phyloP scores from a whole-genome alignment of 2,113 vertebrate species.

The Heterotis niloticus region DNA sequence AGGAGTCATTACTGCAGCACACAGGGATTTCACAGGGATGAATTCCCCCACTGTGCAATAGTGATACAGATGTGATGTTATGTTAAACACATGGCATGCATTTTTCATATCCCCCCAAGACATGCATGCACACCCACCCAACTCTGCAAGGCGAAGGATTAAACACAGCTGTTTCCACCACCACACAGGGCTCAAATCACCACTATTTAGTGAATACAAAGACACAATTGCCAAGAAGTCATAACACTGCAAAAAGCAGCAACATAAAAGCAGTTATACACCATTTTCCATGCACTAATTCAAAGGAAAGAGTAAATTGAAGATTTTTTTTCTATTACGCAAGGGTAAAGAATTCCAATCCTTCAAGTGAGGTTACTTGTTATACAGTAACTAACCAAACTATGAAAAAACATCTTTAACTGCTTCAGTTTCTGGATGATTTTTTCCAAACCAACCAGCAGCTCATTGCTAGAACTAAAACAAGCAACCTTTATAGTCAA shows the following conservation, averaged over 20 bases:
- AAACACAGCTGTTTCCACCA: background rate
- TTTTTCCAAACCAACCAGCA: too few species aligned
- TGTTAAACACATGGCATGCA: constrained; percentile 6
- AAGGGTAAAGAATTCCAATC: too few species aligned
- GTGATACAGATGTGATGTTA: background rate
- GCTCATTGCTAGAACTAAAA: too few species aligned
- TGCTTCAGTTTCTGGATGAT: too few species aligned
- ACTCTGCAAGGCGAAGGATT: background rate
- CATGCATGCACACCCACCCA: background rate
- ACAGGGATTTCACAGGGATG: background rate
- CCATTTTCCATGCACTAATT: too few species aligned
- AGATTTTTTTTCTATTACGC: too few species aligned
- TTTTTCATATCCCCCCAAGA: background rate
- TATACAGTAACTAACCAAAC: too few species aligned
- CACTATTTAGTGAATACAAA: background rate
- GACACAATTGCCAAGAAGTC: background rate
- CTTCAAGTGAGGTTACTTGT: too few species aligned
- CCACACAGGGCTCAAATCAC: background rate
- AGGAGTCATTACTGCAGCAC: too few species aligned
- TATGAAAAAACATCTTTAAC: too few species aligned
- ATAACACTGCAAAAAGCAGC: background rate
- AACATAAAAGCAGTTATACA: background rate
- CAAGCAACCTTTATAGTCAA: too few species aligned
- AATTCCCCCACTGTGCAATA: background rate
- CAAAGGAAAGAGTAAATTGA: too few species aligned